Percentiles rank a stretch among this genome's conserved stretches.
Conservation (phyloP, 1,140 invertebrate species). For the Heliconius nattereri region DNA sequence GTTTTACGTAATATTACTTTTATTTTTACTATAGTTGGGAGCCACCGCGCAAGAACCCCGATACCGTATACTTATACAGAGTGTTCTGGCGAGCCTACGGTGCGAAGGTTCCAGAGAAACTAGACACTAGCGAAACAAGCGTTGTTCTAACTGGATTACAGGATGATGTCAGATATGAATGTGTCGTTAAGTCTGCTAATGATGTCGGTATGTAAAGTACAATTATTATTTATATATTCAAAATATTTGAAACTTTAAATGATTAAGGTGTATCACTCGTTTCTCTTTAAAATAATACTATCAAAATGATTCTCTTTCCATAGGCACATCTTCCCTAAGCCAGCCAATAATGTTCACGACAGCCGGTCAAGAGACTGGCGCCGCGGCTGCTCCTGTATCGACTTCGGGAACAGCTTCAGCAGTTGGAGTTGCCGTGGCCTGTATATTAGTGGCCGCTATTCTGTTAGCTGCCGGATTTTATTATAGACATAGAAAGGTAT, state of each 20-base stretch:
- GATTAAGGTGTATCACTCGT: too few species aligned
- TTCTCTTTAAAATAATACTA: not conserved
- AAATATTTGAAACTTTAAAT: too few species aligned
- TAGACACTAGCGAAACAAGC: constrained; percentile 87
- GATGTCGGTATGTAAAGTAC: constrained; percentile 80
- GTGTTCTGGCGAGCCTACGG: constrained; percentile 84
- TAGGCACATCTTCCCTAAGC: constrained; percentile 88
- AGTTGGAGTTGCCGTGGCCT: constrained; percentile 85
- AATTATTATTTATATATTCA: too few species aligned
- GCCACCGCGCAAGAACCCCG: constrained; percentile 89
- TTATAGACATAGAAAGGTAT: constrained; percentile 83
- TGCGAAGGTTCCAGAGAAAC: constrained; percentile 81
- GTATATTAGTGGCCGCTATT: constrained; percentile 84
- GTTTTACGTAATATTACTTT: too few species aligned
- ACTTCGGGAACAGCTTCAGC: constrained; percentile 82
- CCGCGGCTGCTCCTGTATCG: constrained; percentile 82
- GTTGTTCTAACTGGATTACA: constrained; percentile 86
- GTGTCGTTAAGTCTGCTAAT: constrained; percentile 91
- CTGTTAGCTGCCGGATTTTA: constrained; percentile 85
- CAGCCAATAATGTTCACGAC: constrained; percentile 87
- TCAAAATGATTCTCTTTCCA: constrained; percentile 20
- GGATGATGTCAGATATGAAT: constrained; percentile 88
- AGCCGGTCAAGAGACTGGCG: constrained; percentile 85
- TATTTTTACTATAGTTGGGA: constrained; percentile 84
- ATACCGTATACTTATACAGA: constrained; percentile 90